Evolutionary conservation across 2,113 vertebrate genomes (phyloP).

Genomic region (Podiceps cristatus): DNA sequence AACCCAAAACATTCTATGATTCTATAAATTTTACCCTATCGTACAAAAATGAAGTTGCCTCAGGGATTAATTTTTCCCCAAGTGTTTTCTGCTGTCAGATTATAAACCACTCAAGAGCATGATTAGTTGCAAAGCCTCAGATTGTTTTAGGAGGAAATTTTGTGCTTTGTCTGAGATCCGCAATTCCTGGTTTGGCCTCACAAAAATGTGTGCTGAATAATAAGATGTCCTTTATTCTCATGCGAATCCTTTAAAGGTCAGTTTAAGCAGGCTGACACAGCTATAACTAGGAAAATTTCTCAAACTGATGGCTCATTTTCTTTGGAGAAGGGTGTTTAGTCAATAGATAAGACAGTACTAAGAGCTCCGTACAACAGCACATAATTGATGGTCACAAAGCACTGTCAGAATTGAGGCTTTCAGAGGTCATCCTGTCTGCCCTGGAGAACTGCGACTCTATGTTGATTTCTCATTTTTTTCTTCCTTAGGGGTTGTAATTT

Average conservation of each 20-base stretch:
- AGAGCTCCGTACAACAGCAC: not conserved
- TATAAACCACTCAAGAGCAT: not conserved
- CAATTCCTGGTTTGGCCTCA: not conserved
- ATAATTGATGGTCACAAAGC: not conserved
- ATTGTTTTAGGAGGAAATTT: not conserved
- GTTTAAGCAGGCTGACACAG: constrained; percentile 35
- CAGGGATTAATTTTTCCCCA: not conserved
- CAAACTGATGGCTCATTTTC: constrained; percentile 38
- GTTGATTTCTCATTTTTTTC: not conserved
- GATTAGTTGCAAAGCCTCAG: not conserved
- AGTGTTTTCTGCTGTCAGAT: not conserved
- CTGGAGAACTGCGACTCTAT: not conserved
- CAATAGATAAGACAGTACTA: constrained; percentile 17
- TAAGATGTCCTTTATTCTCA: constrained; percentile 32
- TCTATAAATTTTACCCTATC: not conserved
- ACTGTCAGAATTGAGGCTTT: not conserved
- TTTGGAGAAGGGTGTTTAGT: constrained; percentile 39
- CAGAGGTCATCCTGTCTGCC: not conserved
- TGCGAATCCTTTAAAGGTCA: constrained; percentile 26
- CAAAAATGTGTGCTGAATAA: not conserved
- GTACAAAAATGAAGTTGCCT: not conserved
- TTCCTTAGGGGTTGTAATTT: not conserved
- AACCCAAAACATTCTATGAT: too few relatives aligned
- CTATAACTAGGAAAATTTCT: constrained; percentile 40
- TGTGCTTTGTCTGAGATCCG: not conserved